Evolutionary conservation across 2,888 invertebrate genomes (phyloP).

Genomic region (Meiosimyza platycephala): DNA sequence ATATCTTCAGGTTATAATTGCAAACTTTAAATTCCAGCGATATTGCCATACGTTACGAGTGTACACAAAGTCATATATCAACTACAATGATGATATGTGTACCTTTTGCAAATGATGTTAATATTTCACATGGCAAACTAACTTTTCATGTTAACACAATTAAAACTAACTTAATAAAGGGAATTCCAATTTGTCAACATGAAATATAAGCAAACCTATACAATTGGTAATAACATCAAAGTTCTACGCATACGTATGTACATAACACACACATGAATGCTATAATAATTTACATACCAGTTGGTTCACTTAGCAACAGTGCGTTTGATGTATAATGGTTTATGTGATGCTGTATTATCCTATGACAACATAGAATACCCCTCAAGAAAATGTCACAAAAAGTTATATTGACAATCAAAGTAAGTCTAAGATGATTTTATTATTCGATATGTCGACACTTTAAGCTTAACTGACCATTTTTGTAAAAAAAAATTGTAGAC

Average conservation of each 20-base stretch:
- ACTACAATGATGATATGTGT: not conserved
- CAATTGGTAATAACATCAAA: constrained; percentile 16
- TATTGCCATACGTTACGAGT: too few relatives aligned
- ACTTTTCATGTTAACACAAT: constrained; percentile 38
- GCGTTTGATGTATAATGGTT: constrained; percentile 1
- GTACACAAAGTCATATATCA: not conserved
- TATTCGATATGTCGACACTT: too few relatives aligned
- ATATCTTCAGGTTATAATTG: too few relatives aligned
- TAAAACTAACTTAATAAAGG: constrained; percentile 42
- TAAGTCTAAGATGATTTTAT: too few relatives aligned
- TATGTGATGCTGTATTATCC: not conserved
- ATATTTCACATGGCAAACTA: constrained; percentile 39
- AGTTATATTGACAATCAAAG: too few relatives aligned
- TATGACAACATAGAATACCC: not conserved
- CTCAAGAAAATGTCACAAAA: too few relatives aligned
- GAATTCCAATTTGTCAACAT: constrained; percentile 40
- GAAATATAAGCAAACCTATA: constrained; percentile 18
- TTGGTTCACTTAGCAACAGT: constrained; percentile 14
- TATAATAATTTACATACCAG: not conserved
- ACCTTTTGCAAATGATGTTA: constrained; percentile 34
- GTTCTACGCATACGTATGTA: constrained; percentile 1
- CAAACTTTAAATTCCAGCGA: too few relatives aligned
- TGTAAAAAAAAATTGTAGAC: too few relatives aligned
- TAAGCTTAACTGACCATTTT: too few relatives aligned
- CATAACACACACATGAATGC: constrained; percentile 1